These are phyloP conservation scores for Sinocyclocheilus grahami DNA, from an alignment of 2,113 vertebrate genomes.

Conservation along the genomic window DNA sequence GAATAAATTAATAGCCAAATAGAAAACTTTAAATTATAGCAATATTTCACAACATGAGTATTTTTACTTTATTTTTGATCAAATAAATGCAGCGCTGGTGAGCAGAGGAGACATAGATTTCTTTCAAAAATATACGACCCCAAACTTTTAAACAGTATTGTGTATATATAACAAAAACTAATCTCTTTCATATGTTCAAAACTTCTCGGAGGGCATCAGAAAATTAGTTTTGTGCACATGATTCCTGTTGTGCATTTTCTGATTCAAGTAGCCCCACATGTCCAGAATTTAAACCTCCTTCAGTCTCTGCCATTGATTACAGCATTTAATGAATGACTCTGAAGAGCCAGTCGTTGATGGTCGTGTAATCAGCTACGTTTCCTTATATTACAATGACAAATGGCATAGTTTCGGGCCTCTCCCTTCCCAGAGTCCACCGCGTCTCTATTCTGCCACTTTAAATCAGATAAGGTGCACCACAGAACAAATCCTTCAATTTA, in stretches of 20 bases:
- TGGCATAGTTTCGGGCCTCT: not conserved
- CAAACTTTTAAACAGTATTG: too few relatives aligned
- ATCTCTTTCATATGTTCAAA: too few relatives aligned
- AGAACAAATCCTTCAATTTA: conserved; percentile 68
- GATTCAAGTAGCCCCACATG: not conserved
- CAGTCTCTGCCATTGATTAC: conserved; percentile 37
- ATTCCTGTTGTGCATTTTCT: conserved; percentile 3
- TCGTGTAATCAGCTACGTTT: conserved; percentile 43
- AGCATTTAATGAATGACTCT: conserved; percentile 17
- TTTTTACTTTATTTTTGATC: too few relatives aligned
- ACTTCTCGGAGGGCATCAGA: too few relatives aligned
- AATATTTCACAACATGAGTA: too few relatives aligned
- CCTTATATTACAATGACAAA: conserved; percentile 39
- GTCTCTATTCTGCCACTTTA: conserved; percentile 46
- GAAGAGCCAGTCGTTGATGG: conserved; percentile 39
- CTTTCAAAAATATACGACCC: too few relatives aligned
- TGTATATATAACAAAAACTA: too few relatives aligned
- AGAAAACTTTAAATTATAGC: too few relatives aligned
- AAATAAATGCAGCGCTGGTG: too few relatives aligned
- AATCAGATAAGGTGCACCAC: conserved; percentile 67
- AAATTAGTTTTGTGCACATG: not conserved
- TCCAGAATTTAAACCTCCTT: conserved; percentile 29
- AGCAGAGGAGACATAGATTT: too few relatives aligned
- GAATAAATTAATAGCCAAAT: too few relatives aligned
- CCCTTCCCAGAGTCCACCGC: conserved; percentile 40